Evolutionary conservation across 1,140 invertebrate genomes (phyloP).

Genomic region (Drosophila malerkotliana): DNA sequence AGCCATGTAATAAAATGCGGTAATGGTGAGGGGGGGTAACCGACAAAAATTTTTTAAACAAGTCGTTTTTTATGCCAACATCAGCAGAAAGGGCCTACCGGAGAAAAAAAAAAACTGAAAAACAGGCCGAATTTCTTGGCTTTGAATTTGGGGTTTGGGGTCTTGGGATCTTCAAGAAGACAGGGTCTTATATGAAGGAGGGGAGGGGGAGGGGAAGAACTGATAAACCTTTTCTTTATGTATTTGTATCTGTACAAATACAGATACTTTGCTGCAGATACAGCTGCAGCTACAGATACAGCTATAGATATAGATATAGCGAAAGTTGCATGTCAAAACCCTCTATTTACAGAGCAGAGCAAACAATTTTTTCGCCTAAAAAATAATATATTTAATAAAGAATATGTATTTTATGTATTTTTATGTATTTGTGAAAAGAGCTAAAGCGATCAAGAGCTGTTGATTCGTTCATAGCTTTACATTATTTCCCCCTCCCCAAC

Average conservation of each 20-base stretch:
- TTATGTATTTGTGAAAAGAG: too few species aligned
- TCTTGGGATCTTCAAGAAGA: too few species aligned
- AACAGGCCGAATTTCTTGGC: slow-evolving; percentile 36
- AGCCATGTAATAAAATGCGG: slow-evolving; percentile 50
- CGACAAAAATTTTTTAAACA: slow-evolving; percentile 35
- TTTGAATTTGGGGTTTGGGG: slow-evolving; percentile 23
- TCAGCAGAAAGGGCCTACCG: slow-evolving; percentile 29
- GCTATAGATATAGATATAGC: slow-evolving; percentile 10
- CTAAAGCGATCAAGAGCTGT: not conserved
- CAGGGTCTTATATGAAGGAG: too few species aligned
- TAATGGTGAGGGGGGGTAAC: slow-evolving; percentile 29
- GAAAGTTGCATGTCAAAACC: slow-evolving; percentile 27
- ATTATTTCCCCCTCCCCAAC: slow-evolving; percentile 22
- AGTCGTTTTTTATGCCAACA: slow-evolving; percentile 18
- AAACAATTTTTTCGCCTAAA: slow-evolving; percentile 14
- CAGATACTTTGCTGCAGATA: not conserved
- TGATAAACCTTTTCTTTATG: slow-evolving; percentile 18
- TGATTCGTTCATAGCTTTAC: slow-evolving; percentile 13
- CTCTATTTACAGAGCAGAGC: slow-evolving; percentile 22
- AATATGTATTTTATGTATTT: too few species aligned
- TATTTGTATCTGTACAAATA: slow-evolving; percentile 4
- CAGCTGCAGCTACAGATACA: slow-evolving; percentile 20
- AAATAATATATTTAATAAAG: not conserved
- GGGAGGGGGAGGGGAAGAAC: not conserved
- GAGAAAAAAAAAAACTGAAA: slow-evolving; percentile 37